These are phyloP conservation scores for Aphidius gifuensis DNA, from an alignment of 1,140 invertebrate species.

Conservation along the genomic window DNA sequence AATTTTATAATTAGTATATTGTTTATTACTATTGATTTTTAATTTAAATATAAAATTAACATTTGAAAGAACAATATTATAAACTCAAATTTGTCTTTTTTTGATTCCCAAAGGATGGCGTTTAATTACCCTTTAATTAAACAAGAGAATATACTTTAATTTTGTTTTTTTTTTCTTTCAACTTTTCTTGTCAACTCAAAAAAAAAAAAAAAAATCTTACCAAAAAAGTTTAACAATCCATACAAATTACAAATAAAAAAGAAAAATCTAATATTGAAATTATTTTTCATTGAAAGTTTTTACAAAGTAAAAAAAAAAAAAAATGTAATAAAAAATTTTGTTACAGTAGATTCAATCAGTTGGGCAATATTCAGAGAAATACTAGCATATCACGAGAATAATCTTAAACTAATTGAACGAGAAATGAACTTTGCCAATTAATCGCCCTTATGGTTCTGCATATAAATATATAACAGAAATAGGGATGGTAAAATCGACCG, in stretches of 20 bases:
- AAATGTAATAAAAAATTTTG: slow-evolving; percentile 6
- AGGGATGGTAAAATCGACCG: background rate
- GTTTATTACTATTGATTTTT: background rate
- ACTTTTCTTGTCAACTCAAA: background rate
- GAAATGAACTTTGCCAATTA: slow-evolving; percentile 30
- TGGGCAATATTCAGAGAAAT: slow-evolving; percentile 25
- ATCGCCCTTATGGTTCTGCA: slow-evolving; percentile 17
- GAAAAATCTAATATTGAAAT: too few relatives aligned
- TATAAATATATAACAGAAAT: background rate
- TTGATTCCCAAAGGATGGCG: slow-evolving; percentile 1
- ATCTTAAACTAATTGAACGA: slow-evolving; percentile 27
- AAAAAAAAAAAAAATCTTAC: too few relatives aligned
- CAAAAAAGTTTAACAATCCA: too few relatives aligned
- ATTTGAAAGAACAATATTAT: background rate
- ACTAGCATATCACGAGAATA: slow-evolving; percentile 23
- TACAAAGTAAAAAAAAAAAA: too few relatives aligned
- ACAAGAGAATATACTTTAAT: background rate
- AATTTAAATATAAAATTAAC: background rate
- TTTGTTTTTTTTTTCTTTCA: background rate
- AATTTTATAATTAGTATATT: background rate
- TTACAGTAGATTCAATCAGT: slow-evolving; percentile 22
- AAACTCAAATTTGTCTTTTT: background rate
- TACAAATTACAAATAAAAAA: too few relatives aligned
- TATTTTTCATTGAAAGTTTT: too few relatives aligned
- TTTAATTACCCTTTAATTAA: slow-evolving; percentile 18